phyloP scores from a whole-genome alignment of 2,888 invertebrate genomes.

The Auanema freiburgensis region DNA sequence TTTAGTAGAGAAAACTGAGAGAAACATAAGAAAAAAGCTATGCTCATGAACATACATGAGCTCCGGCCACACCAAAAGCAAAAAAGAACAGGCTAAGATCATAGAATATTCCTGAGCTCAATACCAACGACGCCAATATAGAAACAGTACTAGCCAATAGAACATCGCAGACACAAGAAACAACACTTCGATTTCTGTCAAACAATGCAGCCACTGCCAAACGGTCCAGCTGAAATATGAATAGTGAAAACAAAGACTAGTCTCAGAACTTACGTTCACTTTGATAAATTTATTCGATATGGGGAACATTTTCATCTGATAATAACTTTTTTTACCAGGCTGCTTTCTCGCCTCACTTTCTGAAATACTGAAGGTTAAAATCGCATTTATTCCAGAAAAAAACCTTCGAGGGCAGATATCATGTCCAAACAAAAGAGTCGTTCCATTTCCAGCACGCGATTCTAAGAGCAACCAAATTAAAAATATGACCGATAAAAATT shows the following conservation, averaged over 20 bases:
- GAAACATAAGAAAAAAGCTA: constrained; percentile 4
- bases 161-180: constrained; percentile 81
- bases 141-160: constrained; percentile 83
- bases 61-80: constrained; percentile 94
- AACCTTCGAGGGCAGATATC: not conserved
- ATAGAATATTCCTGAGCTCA: constrained; percentile 77
- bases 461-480: not conserved
- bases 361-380: not conserved
- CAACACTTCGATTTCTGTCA: constrained; percentile 82
- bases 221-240: constrained; percentile 80
- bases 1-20: constrained; percentile 71
- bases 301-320: constrained; percentile 54
- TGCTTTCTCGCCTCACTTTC: constrained; percentile 7
- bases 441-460: constrained; percentile 2
- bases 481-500: not conserved
- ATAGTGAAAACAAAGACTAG: not conserved
- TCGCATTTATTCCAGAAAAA: too few species aligned
- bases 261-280: constrained; percentile 39
- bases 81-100: constrained; percentile 91
- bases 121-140: constrained; percentile 69
- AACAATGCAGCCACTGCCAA: constrained; percentile 86
- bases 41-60: constrained; percentile 76
- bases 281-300: constrained; percentile 49
- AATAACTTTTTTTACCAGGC: constrained; percentile 49
- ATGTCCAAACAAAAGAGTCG: constrained; percentile 12